phyloP scores from a whole-genome alignment of 64 coral and sea anemone genomes.

The Montipora foliosa region DNA sequence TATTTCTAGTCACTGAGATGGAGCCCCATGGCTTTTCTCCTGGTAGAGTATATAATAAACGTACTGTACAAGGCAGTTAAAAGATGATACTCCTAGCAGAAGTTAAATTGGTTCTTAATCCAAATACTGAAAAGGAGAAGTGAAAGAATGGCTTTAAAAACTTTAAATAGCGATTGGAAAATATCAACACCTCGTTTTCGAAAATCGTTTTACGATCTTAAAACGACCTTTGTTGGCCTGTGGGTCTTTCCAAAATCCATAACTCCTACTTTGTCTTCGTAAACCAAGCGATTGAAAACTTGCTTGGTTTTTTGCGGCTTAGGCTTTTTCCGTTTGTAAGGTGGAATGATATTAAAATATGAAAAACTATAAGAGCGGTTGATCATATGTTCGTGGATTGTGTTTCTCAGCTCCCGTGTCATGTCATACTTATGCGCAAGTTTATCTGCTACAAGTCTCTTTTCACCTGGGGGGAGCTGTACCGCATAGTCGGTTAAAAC shows the following conservation, averaged over 20 bases:
- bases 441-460: constrained; percentile 70
- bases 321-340: constrained; percentile 71
- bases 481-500: constrained; percentile 4
- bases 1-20: no score
- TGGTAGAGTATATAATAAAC: no score
- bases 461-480: constrained; percentile 45
- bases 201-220: background rate
- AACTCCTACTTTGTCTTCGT: constrained; percentile 86
- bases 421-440: constrained; percentile 82
- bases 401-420: constrained; percentile 84
- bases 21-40: no score
- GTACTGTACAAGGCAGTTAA: no score
- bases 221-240: background rate
- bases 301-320: constrained; percentile 82
- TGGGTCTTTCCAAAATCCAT: constrained; percentile 72
- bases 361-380: constrained; percentile 85
- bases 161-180: no score
- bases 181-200: background rate
- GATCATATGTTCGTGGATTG: constrained; percentile 90
- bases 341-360: constrained; percentile 81
- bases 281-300: constrained; percentile 80
- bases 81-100: no score
- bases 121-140: no score
- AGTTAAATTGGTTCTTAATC: no score
- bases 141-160: no score